These are phyloP conservation scores for Rhinoraja longicauda DNA, from an alignment of 2,797 vertebrate species.

Conservation along the genomic window DNA sequence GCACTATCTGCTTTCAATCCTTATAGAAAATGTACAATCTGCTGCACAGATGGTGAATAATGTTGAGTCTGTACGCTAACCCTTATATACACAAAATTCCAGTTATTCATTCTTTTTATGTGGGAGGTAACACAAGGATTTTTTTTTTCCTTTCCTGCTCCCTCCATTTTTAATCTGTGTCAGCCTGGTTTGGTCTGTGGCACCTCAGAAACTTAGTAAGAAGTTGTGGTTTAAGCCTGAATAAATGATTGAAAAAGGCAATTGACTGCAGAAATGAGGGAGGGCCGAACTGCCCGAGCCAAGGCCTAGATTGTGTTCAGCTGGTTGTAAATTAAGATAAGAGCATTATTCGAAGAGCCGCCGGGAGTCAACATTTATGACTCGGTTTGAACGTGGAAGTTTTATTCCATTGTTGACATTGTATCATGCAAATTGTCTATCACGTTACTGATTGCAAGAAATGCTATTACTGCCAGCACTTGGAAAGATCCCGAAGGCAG, in stretches of 20 bases:
- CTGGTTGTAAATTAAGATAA: not conserved
- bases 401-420: not conserved
- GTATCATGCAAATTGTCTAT: not conserved
- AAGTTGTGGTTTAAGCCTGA: slow-evolving; percentile 14
- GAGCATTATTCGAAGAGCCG: not conserved
- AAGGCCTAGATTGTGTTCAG: not conserved
- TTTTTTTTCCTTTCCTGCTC: not conserved
- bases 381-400: not conserved
- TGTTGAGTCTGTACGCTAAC: slow-evolving; percentile 3
- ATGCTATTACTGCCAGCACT: too few relatives aligned
- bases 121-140: not conserved
- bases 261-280: not conserved
- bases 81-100: not conserved
- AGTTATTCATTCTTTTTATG: not conserved
- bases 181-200: not conserved
- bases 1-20: not conserved
- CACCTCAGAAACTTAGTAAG: not conserved
- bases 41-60: not conserved
- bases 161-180: not conserved
- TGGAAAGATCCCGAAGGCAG: too few relatives aligned
- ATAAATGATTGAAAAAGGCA: not conserved
- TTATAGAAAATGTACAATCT: slow-evolving; percentile 25
- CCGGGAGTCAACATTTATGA: not conserved
- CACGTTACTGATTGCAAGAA: not conserved
- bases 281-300: not conserved